These are phyloP conservation scores for Toxotes chatareus DNA, from an alignment of 2,113 vertebrate genomes.

Conservation along the genomic window DNA sequence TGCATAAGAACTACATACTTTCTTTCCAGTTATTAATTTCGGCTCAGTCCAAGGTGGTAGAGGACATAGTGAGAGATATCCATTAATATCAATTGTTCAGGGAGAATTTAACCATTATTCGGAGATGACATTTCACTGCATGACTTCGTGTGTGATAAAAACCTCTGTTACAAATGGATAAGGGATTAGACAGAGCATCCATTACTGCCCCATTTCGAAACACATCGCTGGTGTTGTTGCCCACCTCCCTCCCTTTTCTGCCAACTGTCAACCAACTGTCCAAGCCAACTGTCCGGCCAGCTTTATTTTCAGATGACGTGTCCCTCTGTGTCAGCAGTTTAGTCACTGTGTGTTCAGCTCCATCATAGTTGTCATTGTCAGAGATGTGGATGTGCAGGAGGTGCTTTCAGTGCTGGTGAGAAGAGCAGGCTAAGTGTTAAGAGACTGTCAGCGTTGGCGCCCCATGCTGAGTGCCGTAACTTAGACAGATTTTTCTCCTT, in stretches of 20 bases:
- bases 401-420: constrained; percentile 7
- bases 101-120: background rate
- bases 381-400: constrained; percentile 38
- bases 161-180: constrained; percentile 36
- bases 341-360: constrained; percentile 54
- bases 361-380: constrained; percentile 44
- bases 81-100: constrained; percentile 1
- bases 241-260: constrained; percentile 54
- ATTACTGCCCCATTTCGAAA: constrained; percentile 32
- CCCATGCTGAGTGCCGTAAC: background rate
- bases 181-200: constrained; percentile 57
- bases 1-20: background rate
- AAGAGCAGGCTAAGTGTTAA: constrained; percentile 25
- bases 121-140: constrained; percentile 5
- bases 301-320: constrained; percentile 59
- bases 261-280: constrained; percentile 75
- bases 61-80: background rate
- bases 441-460: background rate
- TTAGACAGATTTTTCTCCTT: constrained; percentile 24
- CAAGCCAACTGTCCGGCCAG: constrained; percentile 65
- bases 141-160: constrained; percentile 35
- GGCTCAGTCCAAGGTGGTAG: background rate
- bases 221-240: constrained; percentile 32
- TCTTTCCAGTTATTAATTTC: background rate
- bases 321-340: constrained; percentile 66